Evolutionary conservation across 2,888 invertebrate genomes (phyloP), one percentile per base, ranked within the genome.

Genomic region (Brachypalpus laphriformis): DNA sequence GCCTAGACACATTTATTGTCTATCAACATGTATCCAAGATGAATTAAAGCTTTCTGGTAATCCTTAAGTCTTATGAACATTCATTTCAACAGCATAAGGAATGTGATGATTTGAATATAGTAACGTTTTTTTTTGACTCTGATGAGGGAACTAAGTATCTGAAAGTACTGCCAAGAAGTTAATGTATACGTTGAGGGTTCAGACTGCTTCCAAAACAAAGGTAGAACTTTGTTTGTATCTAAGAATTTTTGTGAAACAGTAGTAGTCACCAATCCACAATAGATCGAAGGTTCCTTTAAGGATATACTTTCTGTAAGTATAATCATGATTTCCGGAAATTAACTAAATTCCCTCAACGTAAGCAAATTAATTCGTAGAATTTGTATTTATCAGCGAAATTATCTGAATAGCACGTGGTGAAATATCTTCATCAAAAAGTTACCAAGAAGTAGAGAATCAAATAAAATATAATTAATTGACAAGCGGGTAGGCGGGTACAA

Each of bases 1-100:
- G 31, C 40, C 59, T 42, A 68, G 42, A 68, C 49, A 61, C 57
- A 66, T 66, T 49, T 28, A 40, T 9, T 42, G 72, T 80, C 66
- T 80, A 37, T 65, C 80, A 80, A 80, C 80, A 80, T 74, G 80
- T 59, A 9, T 18, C 72, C 2, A 7, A 22, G 31, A 34, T 37
- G 25, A 22, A 1, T 4, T 25, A 65, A 47, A 75, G 65, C 75
- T 75, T 57, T 57, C 14, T n/a, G n/a, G n/a, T n/a, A n/a, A n/a
- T n/a, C n/a, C n/a, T n/a, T n/a, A n/a, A 22, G 25, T n/a, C 5
- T n/a, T 8, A 20, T 22, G 11, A 47, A 20, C n/a, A n/a, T n/a
- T 49, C 25, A 20, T 22, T 14, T n/a, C 11, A 3, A 0, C 16
- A 18, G 47, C 9, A 47, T 11, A 9, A 20, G n/a, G 42, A 42